Percentiles rank a stretch among this genome's conserved stretches.
These are phyloP conservation scores for Crotalus viridis DNA, from an alignment of 2,113 vertebrate species.

Conservation along the genomic window DNA sequence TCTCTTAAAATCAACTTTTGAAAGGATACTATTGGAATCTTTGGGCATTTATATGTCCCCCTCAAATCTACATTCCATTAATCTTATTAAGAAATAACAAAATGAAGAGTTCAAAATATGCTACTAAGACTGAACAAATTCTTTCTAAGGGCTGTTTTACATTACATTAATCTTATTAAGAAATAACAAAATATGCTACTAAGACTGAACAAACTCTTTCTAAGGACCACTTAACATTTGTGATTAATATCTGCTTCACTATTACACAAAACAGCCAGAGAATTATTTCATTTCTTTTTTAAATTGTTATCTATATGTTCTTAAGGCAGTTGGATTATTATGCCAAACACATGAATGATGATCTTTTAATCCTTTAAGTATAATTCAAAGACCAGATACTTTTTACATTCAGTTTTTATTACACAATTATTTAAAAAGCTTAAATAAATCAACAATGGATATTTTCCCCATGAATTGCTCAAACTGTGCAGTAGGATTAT, in stretches of 20 bases:
- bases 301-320: conserved; percentile 24
- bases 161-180: background rate
- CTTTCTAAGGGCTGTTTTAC: background rate
- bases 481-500: background rate
- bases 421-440: conserved; percentile 19
- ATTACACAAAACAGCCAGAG: background rate
- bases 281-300: background rate
- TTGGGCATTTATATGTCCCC: background rate
- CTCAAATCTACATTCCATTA: background rate
- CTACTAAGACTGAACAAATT: background rate
- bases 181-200: background rate
- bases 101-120: background rate
- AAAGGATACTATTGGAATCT: background rate
- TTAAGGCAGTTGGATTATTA: conserved; percentile 38
- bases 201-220: background rate
- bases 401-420: conserved; percentile 29
- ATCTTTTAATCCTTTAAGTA: conserved; percentile 44
- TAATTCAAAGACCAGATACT: conserved; percentile 7
- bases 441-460: background rate
- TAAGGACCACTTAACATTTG: background rate
- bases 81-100: background rate
- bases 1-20: background rate
- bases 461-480: accelerated
- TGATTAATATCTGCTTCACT: background rate
- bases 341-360: conserved; percentile 17